Conservation (phyloP, 2,113 vertebrate genomes). For the Lucifuga dentata region DNA sequence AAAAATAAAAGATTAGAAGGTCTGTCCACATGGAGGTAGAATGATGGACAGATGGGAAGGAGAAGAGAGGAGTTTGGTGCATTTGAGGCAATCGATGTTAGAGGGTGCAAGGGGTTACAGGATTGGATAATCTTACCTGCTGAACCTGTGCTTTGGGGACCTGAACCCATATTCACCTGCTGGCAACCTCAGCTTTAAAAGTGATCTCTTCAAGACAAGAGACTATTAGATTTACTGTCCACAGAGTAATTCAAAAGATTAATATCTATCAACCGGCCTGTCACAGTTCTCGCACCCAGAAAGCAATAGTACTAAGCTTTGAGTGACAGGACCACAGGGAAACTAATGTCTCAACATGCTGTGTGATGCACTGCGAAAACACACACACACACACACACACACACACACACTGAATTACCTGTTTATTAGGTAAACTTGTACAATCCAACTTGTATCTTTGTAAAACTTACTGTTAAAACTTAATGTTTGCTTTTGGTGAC, state of each 20-base stretch:
- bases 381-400: not conserved
- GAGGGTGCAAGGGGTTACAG: constrained; percentile 28
- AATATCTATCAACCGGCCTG: constrained; percentile 44
- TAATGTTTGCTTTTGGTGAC: no score
- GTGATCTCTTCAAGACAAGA: constrained; percentile 43
- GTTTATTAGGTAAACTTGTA: no score
- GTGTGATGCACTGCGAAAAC: not conserved
- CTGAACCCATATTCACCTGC: constrained; percentile 43
- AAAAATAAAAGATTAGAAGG: constrained; percentile 23
- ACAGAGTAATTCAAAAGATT: constrained; percentile 51
- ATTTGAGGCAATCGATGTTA: constrained; percentile 35
- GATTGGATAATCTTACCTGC: constrained; percentile 50
- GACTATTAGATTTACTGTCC: constrained; percentile 57
- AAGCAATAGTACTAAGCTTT: not conserved
- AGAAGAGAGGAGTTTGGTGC: constrained; percentile 5
- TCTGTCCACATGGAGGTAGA: constrained; percentile 16
- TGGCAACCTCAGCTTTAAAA: constrained; percentile 40
- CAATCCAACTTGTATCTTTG: no score
- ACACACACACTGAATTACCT: not conserved
- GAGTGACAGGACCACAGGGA: constrained; percentile 18
- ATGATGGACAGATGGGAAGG: constrained; percentile 19
- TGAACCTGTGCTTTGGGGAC: constrained; percentile 35
- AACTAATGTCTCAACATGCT: constrained; percentile 36
- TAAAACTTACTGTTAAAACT: no score
- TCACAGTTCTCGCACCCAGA: constrained; percentile 37